phyloP scores from a whole-genome alignment of 2,888 invertebrate genomes.

The Tetragnatha montana region DNA sequence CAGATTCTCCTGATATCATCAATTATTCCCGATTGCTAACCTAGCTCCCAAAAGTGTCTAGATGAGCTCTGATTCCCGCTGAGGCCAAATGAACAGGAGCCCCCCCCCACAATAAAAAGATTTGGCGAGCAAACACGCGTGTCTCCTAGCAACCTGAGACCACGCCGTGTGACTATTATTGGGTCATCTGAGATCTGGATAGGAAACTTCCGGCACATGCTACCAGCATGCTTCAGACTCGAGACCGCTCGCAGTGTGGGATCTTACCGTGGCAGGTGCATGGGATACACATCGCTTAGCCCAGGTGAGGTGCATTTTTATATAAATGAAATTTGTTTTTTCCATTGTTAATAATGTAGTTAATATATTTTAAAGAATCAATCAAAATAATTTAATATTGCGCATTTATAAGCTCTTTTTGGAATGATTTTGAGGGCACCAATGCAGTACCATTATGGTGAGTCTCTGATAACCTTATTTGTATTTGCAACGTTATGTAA shows the following conservation, averaged over 20 bases:
- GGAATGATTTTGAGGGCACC: too few species aligned
- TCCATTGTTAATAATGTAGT: too few species aligned
- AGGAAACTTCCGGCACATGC: slow-evolving; percentile 62
- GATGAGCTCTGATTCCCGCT: slow-evolving; percentile 56
- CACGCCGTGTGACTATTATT: slow-evolving; percentile 32
- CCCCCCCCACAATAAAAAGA: slow-evolving; percentile 19
- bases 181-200: slow-evolving; percentile 64
- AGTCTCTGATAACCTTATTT: too few species aligned
- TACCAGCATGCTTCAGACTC: slow-evolving; percentile 40
- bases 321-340: too few species aligned
- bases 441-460: too few species aligned
- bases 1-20: slow-evolving; percentile 7
- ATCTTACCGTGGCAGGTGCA: not conserved
- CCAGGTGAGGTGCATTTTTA: not conserved
- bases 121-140: slow-evolving; percentile 52
- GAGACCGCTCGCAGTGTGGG: not conserved
- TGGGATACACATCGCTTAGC: not conserved
- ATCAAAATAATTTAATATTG: too few species aligned
- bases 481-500: too few species aligned
- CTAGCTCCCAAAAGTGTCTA: slow-evolving; percentile 31
- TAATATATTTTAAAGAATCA: too few species aligned
- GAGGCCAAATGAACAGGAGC: slow-evolving; percentile 41
- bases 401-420: too few species aligned
- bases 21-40: slow-evolving; percentile 29
- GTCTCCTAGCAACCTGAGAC: slow-evolving; percentile 66